These are phyloP conservation scores for Hucho hucho DNA, from an alignment of 2,113 vertebrate genomes.

Conservation along the genomic window DNA sequence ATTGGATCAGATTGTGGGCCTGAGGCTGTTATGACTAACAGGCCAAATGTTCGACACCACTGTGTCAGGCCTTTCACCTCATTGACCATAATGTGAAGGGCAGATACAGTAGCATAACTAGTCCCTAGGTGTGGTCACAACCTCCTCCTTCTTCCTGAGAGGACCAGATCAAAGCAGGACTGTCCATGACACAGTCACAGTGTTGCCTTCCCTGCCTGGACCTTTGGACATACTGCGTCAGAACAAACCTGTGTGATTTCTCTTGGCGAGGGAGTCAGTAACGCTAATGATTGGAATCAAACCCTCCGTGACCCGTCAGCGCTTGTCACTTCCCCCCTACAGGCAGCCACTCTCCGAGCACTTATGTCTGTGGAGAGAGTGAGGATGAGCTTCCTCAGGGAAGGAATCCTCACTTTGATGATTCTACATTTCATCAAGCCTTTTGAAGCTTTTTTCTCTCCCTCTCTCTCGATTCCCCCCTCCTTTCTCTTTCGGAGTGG, in stretches of 20 bases:
- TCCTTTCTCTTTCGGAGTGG: slow-evolving; percentile 19
- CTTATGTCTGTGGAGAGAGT: slow-evolving; percentile 41
- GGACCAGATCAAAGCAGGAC: neutral
- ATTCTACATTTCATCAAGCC: slow-evolving; percentile 50
- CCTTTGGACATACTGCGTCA: neutral
- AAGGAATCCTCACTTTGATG: slow-evolving; percentile 49
- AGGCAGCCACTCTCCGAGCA: slow-evolving; percentile 45
- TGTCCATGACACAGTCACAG: neutral
- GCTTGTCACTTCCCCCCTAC: slow-evolving; percentile 43
- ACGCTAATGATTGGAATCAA: slow-evolving; percentile 56
- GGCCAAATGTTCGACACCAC: neutral
- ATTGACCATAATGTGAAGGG: slow-evolving; percentile 10
- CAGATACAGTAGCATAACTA: neutral
- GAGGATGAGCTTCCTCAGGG: slow-evolving; percentile 37
- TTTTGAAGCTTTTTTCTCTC: slow-evolving; percentile 41
- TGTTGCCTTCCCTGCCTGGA: neutral
- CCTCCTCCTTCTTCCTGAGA: neutral
- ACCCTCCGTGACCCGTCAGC: slow-evolving; percentile 33
- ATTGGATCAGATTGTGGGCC: slow-evolving; percentile 9
- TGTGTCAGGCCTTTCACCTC: slow-evolving; percentile 12
- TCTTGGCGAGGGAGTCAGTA: neutral
- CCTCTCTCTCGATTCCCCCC: neutral
- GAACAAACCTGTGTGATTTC: neutral
- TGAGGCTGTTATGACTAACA: neutral
- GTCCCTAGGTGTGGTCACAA: slow-evolving; percentile 4